These are phyloP conservation scores for Hydrocynus forskahlii DNA, from an alignment of 2,797 vertebrate genomes.

Conservation along the genomic window DNA sequence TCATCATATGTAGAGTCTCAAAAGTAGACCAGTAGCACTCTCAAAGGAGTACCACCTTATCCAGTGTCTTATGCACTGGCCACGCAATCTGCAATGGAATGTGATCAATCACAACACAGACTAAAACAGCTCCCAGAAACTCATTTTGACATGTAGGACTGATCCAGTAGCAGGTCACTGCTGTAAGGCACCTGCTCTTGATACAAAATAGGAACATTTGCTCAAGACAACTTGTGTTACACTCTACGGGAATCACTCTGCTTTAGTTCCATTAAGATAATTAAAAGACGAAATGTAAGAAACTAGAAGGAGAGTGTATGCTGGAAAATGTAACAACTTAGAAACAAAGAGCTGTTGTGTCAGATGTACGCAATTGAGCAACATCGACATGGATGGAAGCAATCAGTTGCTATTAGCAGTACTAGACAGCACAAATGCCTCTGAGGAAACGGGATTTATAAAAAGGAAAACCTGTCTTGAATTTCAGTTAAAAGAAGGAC, in stretches of 20 bases:
- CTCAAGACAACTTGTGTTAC: neutral
- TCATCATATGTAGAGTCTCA: constrained; percentile 31
- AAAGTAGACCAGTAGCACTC: constrained; percentile 29
- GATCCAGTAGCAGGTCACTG: constrained; percentile 1
- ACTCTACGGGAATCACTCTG: constrained; percentile 35
- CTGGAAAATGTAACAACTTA: constrained; percentile 73
- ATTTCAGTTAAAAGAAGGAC: constrained; percentile 27
- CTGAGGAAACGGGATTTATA: constrained; percentile 7
- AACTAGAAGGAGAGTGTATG: constrained; percentile 19
- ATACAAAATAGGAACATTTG: neutral
- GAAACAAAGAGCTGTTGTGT: constrained; percentile 72
- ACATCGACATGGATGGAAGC: constrained; percentile 68
- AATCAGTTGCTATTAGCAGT: constrained; percentile 69
- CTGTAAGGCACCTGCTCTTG: neutral
- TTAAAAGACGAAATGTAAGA: constrained; percentile 51
- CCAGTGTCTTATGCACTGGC: constrained; percentile 10
- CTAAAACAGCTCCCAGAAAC: neutral
- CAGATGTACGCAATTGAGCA: constrained; percentile 62
- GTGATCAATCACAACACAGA: constrained; percentile 1
- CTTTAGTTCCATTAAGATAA: constrained; percentile 62
- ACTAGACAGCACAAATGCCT: constrained; percentile 57
- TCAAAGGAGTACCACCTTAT: neutral
- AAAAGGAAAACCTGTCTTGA: neutral
- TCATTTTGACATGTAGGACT: constrained; percentile 57
- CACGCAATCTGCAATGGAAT: constrained; percentile 8